These are phyloP conservation scores for Pseudomyrmex sp. DNA, from an alignment of 1,140 invertebrate genomes.

Conservation along the genomic window DNA sequence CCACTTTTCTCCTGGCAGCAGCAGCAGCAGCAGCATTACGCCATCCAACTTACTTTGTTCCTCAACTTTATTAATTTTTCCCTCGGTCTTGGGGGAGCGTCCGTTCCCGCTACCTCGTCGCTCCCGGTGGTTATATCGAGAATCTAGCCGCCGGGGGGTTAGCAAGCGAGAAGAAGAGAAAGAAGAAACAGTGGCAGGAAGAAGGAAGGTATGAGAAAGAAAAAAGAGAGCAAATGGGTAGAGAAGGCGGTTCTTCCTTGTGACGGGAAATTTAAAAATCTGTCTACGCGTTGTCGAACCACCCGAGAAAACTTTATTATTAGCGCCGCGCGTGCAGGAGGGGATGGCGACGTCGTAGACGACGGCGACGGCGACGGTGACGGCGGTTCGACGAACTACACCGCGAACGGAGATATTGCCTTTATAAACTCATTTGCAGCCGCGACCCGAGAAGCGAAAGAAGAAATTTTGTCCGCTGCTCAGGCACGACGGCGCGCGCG, in stretches of 20 bases:
- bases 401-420: constrained; percentile 80
- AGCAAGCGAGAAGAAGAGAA: constrained; percentile 38
- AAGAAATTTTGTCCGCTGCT: constrained; percentile 72
- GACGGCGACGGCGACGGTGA: constrained; percentile 49
- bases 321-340: constrained; percentile 71
- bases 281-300: constrained; percentile 85
- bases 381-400: constrained; percentile 72
- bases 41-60: constrained; percentile 86
- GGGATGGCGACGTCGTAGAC: constrained; percentile 49
- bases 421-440: constrained; percentile 86
- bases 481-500: constrained; percentile 34
- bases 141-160: constrained; percentile 52
- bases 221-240: constrained; percentile 19
- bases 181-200: constrained; percentile 45
- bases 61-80: constrained; percentile 86
- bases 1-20: constrained; percentile 56
- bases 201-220: constrained; percentile 5
- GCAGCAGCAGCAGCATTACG: constrained; percentile 80
- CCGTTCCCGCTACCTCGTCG: constrained; percentile 54
- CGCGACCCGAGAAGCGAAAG: constrained; percentile 66
- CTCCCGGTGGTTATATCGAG: constrained; percentile 70
- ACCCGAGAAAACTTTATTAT: constrained; percentile 85
- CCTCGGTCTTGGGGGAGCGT: constrained; percentile 81
- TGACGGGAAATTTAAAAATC: constrained; percentile 86
- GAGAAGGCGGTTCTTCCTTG: constrained; percentile 73